Conservation (phyloP, 2,113 vertebrate genomes). For the Madoqua kirkii region DNA sequence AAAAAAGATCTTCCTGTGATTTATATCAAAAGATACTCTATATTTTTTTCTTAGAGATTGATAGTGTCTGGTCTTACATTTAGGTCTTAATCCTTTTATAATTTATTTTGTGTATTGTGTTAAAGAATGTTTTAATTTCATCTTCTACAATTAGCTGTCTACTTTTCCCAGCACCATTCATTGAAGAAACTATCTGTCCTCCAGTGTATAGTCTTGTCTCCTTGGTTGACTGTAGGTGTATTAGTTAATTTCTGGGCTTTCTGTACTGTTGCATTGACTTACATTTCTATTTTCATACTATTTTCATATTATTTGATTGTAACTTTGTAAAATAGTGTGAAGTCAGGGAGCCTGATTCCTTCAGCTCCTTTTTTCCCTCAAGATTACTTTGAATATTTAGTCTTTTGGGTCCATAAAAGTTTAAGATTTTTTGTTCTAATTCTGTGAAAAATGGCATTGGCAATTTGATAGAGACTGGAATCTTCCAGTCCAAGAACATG, state of each 20-base stretch:
- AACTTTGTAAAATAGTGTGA: neutral
- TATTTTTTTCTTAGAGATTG: neutral
- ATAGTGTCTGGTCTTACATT: neutral
- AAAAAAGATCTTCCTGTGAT: neutral
- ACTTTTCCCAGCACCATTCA: neutral
- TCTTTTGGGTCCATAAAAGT: neutral
- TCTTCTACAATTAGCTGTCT: neutral
- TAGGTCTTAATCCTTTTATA: neutral
- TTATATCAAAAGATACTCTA: neutral
- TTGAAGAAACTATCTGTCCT: neutral
- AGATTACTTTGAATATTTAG: neutral
- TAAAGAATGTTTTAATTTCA: neutral
- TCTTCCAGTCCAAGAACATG: neutral
- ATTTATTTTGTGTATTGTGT: neutral
- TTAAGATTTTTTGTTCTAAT: neutral
- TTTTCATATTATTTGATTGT: neutral
- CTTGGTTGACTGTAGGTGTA: neutral
- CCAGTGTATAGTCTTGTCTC: neutral
- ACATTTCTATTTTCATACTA: neutral
- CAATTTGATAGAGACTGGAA: neutral
- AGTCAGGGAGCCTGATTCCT: neutral
- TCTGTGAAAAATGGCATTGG: neutral
- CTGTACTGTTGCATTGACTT: neutral
- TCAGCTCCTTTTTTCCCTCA: neutral
- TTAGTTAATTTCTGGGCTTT: neutral